Percentiles rank a stretch among this genome's conserved stretches.
These are phyloP conservation scores for Autographa pulchrina DNA, from an alignment of 2,888 invertebrate genomes.

Conservation along the genomic window DNA sequence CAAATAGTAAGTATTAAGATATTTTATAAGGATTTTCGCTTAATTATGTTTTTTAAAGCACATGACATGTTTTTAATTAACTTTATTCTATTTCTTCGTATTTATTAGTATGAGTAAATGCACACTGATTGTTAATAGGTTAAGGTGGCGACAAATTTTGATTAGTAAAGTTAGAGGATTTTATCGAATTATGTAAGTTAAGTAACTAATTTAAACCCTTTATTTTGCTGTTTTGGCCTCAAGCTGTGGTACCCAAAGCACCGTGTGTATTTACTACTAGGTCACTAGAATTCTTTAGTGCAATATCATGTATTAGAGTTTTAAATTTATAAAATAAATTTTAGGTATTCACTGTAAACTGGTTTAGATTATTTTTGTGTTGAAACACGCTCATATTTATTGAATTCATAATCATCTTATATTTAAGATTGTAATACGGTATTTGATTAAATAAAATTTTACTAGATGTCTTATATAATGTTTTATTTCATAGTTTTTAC, in stretches of 20 bases:
- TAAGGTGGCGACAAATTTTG: neutral
- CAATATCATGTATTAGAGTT: conserved; percentile 39
- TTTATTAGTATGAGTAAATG: neutral
- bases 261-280: neutral
- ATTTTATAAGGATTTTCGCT: neutral
- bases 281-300: conserved; percentile 40
- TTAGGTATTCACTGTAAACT: conserved; percentile 26
- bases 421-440: conserved; percentile 46
- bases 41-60: neutral
- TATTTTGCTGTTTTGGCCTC: neutral
- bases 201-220: neutral
- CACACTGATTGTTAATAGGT: neutral
- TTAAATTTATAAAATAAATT: conserved; percentile 22
- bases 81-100: neutral
- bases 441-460: conserved; percentile 53
- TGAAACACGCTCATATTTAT: conserved; percentile 50
- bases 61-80: neutral
- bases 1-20: neutral
- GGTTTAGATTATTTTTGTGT: conserved; percentile 29
- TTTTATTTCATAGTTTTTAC: conserved; percentile 36
- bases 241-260: neutral
- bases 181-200: neutral
- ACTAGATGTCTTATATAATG: conserved; percentile 38
- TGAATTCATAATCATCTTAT: conserved; percentile 41
- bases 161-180: neutral